Evolutionary conservation across 2,797 vertebrate genomes (phyloP).

Genomic region (Sebastes variabilis): DNA sequence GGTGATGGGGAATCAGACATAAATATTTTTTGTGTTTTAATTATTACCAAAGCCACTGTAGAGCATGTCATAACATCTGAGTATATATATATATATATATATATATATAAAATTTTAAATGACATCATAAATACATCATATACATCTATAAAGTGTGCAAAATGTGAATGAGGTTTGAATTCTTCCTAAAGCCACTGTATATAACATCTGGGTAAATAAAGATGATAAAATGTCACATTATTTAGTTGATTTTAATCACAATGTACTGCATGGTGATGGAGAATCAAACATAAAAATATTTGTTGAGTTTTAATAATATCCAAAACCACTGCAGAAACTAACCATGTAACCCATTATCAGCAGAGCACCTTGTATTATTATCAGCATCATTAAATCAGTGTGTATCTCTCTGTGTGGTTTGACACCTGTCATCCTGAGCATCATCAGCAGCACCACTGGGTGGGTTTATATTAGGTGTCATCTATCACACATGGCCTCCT

Average conservation of each 20-base stretch:
- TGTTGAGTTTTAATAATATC: background rate
- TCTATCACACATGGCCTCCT: slow-evolving; percentile 78
- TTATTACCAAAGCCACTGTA: too few relatives aligned
- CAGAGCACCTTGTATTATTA: background rate
- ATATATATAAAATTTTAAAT: background rate
- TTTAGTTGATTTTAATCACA: background rate
- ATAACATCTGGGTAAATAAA: background rate
- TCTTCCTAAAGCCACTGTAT: background rate
- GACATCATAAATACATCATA: too few relatives aligned
- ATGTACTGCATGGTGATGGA: background rate
- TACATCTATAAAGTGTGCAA: background rate
- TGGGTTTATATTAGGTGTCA: slow-evolving; percentile 43
- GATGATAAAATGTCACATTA: background rate
- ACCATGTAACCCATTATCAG: background rate
- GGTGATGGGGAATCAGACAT: too few relatives aligned
- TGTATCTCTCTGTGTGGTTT: slow-evolving; percentile 24
- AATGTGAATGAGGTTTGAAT: background rate
- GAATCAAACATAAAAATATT: background rate
- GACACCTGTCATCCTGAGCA: slow-evolving; percentile 78
- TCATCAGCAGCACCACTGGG: slow-evolving; percentile 53
- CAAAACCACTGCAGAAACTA: background rate
- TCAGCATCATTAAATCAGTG: background rate
- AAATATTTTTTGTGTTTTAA: too few relatives aligned
- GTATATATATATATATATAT: too few relatives aligned
- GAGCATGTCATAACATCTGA: too few relatives aligned